These are phyloP conservation scores for Cotesia congregata DNA, from an alignment of 2,888 invertebrate genomes.

Conservation along the genomic window DNA sequence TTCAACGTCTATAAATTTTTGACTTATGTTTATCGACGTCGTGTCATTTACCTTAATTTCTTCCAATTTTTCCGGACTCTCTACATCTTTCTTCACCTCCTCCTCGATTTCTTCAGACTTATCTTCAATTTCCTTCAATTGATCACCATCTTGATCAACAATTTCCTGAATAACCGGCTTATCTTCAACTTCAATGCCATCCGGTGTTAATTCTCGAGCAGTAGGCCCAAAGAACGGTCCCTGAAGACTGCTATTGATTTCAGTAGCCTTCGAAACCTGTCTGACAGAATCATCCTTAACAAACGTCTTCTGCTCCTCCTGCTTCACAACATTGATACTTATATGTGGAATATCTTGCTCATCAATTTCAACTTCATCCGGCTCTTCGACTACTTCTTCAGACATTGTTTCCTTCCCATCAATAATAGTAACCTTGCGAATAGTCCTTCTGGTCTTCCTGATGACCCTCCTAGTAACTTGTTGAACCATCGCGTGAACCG, in stretches of 20 bases:
- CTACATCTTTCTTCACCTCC: slow-evolving; percentile 21
- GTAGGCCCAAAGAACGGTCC: slow-evolving; percentile 60
- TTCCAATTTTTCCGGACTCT: slow-evolving; percentile 13
- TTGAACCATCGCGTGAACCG: slow-evolving; percentile 84
- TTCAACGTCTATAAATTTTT: slow-evolving; percentile 56
- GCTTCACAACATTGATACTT: slow-evolving; percentile 77
- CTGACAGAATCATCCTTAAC: slow-evolving; percentile 20
- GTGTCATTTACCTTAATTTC: slow-evolving; percentile 56
- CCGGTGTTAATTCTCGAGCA: slow-evolving; percentile 53
- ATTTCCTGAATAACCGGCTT: slow-evolving; percentile 46
- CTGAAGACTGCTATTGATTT: slow-evolving; percentile 49
- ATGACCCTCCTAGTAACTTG: slow-evolving; percentile 86
- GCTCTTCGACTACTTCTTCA: slow-evolving; percentile 88
- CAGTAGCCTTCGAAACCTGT: slow-evolving; percentile 12
- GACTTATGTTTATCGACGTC: slow-evolving; percentile 32
- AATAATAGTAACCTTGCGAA: slow-evolving; percentile 82
- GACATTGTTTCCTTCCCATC: slow-evolving; percentile 88
- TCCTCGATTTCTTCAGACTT: slow-evolving; percentile 30
- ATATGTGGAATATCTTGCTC: slow-evolving; percentile 82
- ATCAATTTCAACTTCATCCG: slow-evolving; percentile 81
- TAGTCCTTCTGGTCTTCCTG: slow-evolving; percentile 81
- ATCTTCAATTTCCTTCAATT: background rate
- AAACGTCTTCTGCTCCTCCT: slow-evolving; percentile 72
- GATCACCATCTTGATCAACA: slow-evolving; percentile 32
- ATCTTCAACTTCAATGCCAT: slow-evolving; percentile 28